phyloP scores from a whole-genome alignment of 2,797 vertebrate species.

The Xenops minutus region DNA sequence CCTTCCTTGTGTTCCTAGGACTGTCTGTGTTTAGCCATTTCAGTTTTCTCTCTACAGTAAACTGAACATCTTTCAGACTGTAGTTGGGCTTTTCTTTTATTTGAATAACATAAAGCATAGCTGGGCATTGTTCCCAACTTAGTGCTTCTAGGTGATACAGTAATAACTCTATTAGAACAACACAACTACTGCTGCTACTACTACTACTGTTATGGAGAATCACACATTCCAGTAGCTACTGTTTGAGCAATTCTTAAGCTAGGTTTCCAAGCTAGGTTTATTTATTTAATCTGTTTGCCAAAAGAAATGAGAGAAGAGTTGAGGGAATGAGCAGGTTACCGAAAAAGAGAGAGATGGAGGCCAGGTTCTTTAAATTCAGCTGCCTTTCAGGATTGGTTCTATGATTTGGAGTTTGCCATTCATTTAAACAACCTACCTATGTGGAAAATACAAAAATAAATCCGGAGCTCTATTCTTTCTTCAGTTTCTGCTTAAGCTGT shows the following conservation, averaged over 20 bases:
- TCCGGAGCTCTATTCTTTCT: neutral
- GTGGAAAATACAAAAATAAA: neutral
- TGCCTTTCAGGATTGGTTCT: neutral
- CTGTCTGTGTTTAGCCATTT: neutral
- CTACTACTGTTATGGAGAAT: neutral
- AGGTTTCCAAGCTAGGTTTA: neutral
- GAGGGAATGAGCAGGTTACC: accelerated
- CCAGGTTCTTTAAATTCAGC: neutral
- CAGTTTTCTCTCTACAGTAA: neutral
- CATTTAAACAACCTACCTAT: neutral
- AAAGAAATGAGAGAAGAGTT: neutral
- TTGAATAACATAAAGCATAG: neutral
- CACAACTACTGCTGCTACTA: neutral
- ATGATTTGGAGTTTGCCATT: neutral
- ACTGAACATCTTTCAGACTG: neutral
- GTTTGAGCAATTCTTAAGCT: neutral
- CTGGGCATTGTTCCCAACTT: neutral
- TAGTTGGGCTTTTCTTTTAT: neutral
- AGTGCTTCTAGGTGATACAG: neutral
- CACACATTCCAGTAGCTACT: neutral
- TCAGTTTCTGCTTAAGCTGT: neutral
- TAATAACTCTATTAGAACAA: neutral
- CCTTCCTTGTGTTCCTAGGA: neutral
- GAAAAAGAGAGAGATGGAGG: neutral
- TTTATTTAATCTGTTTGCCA: neutral